Evolutionary conservation across 2,113 vertebrate species (phyloP).

Genomic region (Ploceus nigricollis): DNA sequence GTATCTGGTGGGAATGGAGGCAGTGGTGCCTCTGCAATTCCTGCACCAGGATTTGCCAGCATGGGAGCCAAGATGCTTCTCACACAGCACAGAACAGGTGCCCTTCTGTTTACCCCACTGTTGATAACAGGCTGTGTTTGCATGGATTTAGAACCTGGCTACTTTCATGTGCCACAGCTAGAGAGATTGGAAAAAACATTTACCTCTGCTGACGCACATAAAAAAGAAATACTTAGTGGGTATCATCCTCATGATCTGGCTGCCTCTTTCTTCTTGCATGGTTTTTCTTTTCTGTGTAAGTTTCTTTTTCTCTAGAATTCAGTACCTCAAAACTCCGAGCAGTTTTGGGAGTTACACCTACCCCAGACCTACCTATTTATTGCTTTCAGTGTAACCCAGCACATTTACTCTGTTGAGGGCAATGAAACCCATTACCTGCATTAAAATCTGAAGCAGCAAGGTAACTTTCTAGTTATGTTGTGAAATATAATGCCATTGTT

Average conservation of each 20-base stretch:
- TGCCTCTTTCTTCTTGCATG: neutral
- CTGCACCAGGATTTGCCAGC: neutral
- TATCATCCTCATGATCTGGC: neutral
- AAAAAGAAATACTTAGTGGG: neutral
- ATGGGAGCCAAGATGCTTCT: accelerated
- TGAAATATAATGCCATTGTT: slow-evolving; percentile 7
- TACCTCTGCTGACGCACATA: neutral
- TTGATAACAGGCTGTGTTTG: neutral
- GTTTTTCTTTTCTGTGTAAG: neutral
- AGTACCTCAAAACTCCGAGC: neutral
- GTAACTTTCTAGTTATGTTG: slow-evolving; percentile 43
- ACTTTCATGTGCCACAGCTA: neutral
- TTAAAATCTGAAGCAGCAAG: neutral
- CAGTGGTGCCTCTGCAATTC: neutral
- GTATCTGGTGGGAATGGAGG: neutral
- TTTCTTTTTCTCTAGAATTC: neutral
- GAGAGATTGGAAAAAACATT: neutral
- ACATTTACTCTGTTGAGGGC: neutral
- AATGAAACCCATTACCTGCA: neutral
- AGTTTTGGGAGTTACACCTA: neutral
- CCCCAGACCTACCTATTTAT: neutral
- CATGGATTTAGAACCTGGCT: neutral
- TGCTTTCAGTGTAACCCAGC: neutral
- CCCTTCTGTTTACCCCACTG: neutral
- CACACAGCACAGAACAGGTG: neutral